Evolutionary conservation across 2,888 invertebrate genomes (phyloP), one percentile per base, ranked within the genome.

Genomic region (Chalcosyrphus nemorum): DNA sequence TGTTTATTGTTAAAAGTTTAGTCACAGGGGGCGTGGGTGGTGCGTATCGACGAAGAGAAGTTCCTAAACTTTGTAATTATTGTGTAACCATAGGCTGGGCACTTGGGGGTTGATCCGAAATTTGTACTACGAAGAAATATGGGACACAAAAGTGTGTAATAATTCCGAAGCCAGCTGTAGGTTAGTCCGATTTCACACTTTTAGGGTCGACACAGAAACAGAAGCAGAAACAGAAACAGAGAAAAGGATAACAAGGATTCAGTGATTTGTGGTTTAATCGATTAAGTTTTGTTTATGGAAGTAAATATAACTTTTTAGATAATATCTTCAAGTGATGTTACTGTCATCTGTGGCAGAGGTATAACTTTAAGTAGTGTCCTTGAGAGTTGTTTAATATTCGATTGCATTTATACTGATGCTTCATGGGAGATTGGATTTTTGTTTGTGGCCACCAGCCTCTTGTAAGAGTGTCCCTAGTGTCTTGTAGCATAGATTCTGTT

Each of bases 1-100:
- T 72, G 72, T 72, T 72, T 72, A 61, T 52, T 61, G 59, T 52
- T 70, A 27, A 52, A 72, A 72, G 43, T 72, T n/a, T 72, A 13
- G 52, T 38, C 52, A 24, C n/a, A n/a, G n/a, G 29, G 6, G 1
- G 43, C 1, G 43, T 0, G 7, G 32, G 9, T 32, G 17, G 50
- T 19, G 41, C 17, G 27, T 70, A 47, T 47, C 43, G 19, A 29
- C 13, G 43, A 68, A 70, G 70, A 21, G 43, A 68, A 70, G 70
- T 57, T 57, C 29, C 45, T 15, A 4, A 61, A 61, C 38, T 61
- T 61, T 72, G 35, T 61, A 72, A 61, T 61, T 72, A 72, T 59
- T 21, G 50, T 50, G 35, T 13, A 38, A 41, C 19, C 29, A 63
- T 45, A 47, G 47, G 47, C 63, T 21, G 47, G 24, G 15, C n/a